Percentiles rank a stretch among this genome's conserved stretches.
These are phyloP conservation scores for Balanococcus diminutus DNA, from an alignment of 2,888 invertebrate genomes.

Conservation along the genomic window DNA sequence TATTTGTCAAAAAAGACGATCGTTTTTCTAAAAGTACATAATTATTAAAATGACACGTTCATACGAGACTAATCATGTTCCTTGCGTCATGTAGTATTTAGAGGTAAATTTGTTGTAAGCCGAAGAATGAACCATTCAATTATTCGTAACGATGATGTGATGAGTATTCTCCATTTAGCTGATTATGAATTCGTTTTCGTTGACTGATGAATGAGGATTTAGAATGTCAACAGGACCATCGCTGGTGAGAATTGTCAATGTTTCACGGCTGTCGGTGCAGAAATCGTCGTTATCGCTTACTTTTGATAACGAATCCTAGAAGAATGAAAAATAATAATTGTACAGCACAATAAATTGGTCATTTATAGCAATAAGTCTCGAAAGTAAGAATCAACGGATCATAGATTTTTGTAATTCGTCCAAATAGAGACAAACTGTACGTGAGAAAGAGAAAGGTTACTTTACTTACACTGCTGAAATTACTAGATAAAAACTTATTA, in stretches of 20 bases:
- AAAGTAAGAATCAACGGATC: no score
- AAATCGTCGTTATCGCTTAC: constrained; percentile 6
- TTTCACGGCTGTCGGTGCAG: not conserved
- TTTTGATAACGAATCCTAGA: not conserved
- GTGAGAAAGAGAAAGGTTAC: not conserved
- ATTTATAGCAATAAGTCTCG: no score
- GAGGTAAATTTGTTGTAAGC: not conserved
- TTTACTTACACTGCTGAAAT: not conserved
- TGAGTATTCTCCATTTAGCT: not conserved
- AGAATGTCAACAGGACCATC: not conserved
- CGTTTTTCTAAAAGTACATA: no score
- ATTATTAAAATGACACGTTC: not conserved
- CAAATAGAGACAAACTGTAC: no score
- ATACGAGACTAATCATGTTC: not conserved
- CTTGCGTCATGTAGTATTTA: no score
- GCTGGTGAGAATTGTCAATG: not conserved
- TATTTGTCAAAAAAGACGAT: no score
- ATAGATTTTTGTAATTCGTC: no score
- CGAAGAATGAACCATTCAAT: not conserved
- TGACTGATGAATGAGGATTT: constrained; percentile 21
- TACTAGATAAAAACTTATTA: constrained; percentile 1
- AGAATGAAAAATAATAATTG: no score
- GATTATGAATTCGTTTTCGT: constrained; percentile 11
- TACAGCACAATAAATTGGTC: no score
- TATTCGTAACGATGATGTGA: no score